phyloP scores from a whole-genome alignment of 2,888 invertebrate genomes.

The Tillus elongatus region DNA sequence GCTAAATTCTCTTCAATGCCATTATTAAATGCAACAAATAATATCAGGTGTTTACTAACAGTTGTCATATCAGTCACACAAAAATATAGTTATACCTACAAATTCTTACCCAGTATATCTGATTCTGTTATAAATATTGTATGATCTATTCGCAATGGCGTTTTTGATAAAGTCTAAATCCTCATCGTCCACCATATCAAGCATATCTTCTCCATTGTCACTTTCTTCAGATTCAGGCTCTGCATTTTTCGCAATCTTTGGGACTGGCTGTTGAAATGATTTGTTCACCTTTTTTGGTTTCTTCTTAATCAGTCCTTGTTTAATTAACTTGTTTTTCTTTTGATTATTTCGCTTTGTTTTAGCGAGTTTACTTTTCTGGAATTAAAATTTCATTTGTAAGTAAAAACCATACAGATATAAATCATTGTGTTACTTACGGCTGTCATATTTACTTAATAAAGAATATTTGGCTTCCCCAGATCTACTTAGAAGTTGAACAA shows the following conservation, averaged over 20 bases:
- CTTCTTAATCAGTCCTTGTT: slow-evolving; percentile 38
- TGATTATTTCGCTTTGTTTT: slow-evolving; percentile 40
- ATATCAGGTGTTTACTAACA: too few species aligned
- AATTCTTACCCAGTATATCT: slow-evolving; percentile 30
- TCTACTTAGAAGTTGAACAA: too few species aligned
- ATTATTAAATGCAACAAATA: too few species aligned
- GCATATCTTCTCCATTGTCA: slow-evolving; percentile 46
- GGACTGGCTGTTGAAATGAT: too few species aligned
- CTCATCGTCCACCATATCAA: slow-evolving; percentile 49
- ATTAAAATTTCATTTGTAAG: too few species aligned
- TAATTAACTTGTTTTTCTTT: slow-evolving; percentile 36
- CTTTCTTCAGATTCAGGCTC: slow-evolving; percentile 38
- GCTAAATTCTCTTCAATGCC: too few species aligned
- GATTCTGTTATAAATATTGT: slow-evolving; percentile 42
- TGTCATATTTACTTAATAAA: too few species aligned
- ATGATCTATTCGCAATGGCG: slow-evolving; percentile 43
- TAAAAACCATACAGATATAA: too few species aligned
- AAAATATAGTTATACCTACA: too few species aligned
- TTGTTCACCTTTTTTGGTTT: slow-evolving; percentile 26
- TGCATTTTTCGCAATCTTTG: slow-evolving; percentile 9
- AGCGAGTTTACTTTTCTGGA: slow-evolving; percentile 35
- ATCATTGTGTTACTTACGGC: too few species aligned
- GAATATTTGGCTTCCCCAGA: too few species aligned
- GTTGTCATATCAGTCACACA: too few species aligned
- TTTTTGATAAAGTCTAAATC: slow-evolving; percentile 46